A percentile compares a stretch with the other conserved stretches of the same genome.
phyloP scores from a whole-genome alignment of 2,888 invertebrate genomes.

The Epirrita christyi region DNA sequence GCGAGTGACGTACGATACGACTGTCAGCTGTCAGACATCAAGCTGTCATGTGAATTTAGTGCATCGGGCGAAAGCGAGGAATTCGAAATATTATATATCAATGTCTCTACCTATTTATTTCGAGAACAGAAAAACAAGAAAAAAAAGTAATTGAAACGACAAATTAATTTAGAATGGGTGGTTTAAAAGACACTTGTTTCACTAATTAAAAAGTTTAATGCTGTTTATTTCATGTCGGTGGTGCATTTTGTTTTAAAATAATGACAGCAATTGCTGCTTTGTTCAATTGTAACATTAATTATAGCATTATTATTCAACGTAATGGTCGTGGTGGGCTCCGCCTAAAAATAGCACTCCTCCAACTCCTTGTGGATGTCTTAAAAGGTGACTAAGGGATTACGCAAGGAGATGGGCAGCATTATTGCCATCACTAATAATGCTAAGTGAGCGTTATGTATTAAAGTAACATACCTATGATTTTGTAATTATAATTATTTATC shows the following conservation, averaged over 20 bases:
- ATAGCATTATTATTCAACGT: no score
- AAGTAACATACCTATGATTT: no score
- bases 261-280: no score
- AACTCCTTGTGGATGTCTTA: no score
- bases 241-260: neutral
- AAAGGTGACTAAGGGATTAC: no score
- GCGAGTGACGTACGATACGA: constrained; percentile 22
- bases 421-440: no score
- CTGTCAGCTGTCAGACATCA: constrained; percentile 14
- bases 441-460: no score
- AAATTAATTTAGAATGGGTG: constrained; percentile 9
- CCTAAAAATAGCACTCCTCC: no score
- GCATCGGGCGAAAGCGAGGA: constrained; percentile 10
- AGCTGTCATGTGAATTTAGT: constrained; percentile 24
- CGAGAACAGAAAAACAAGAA: constrained; percentile 8
- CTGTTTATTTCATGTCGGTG: neutral
- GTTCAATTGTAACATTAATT: no score
- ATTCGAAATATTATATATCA: constrained; percentile 18
- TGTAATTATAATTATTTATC: no score
- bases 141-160: constrained; percentile 1
- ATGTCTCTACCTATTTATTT: neutral
- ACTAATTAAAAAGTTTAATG: neutral
- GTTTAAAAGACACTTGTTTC: constrained; percentile 12
- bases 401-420: no score
- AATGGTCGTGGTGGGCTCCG: no score